These are phyloP conservation scores for Chascanopsetta lugubris DNA, from an alignment of 2,113 vertebrate species.

Conservation along the genomic window DNA sequence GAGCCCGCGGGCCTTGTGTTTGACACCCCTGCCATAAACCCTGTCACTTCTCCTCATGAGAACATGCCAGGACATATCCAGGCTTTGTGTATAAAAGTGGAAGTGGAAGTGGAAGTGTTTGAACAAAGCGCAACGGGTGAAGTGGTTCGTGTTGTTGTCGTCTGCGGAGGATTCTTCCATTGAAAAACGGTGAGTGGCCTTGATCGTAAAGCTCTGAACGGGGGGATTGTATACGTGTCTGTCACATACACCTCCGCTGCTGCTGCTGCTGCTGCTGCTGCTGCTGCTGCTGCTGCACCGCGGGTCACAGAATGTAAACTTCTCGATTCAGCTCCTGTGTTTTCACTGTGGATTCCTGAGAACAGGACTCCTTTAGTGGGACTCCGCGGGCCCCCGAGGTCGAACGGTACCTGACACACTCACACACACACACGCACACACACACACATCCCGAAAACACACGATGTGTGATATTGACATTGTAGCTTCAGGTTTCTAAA, in stretches of 20 bases:
- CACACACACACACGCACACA: too few species aligned
- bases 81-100: constrained; percentile 14
- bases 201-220: constrained; percentile 6
- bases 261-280: neutral
- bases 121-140: constrained; percentile 15
- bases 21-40: too few species aligned
- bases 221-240: neutral
- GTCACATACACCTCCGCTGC: neutral
- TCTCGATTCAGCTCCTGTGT: too few species aligned
- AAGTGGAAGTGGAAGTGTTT: neutral
- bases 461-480: too few species aligned
- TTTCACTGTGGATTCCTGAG: too few species aligned
- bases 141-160: neutral
- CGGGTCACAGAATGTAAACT: neutral
- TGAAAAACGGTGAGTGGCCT: constrained; percentile 43
- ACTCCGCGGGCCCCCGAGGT: too few species aligned
- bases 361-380: too few species aligned
- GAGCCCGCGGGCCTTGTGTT: too few species aligned
- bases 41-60: constrained; percentile 21
- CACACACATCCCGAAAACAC: too few species aligned
- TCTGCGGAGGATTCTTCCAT: constrained; percentile 15
- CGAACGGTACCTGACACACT: too few species aligned
- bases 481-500: too few species aligned
- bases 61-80: constrained; percentile 52
- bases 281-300: too few species aligned